Percentiles rank a stretch among this genome's conserved stretches.
Conservation (phyloP, 1,140 invertebrate genomes). For the Pseudomyrmex sp. region DNA sequence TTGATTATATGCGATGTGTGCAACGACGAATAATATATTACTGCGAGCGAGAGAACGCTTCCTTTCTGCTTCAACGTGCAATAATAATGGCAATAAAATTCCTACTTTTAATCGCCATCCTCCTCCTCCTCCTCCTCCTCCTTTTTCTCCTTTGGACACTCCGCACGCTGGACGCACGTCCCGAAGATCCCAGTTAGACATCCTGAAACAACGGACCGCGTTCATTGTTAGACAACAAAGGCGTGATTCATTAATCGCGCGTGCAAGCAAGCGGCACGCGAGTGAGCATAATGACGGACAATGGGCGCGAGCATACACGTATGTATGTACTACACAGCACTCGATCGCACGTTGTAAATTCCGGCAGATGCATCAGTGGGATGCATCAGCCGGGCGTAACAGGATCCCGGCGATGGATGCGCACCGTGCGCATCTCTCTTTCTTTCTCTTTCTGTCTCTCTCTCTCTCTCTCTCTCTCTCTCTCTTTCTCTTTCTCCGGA, state of each 20-base stretch:
- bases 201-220: conserved; percentile 32
- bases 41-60: not conserved
- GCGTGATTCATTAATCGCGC: conserved; percentile 48
- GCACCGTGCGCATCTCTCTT: not conserved
- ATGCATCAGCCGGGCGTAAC: conserved; percentile 21
- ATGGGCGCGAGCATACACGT: conserved; percentile 15
- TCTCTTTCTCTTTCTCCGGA: not conserved
- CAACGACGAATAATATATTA: not conserved
- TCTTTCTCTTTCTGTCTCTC: too few species aligned
- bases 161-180: not conserved
- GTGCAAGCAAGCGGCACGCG: conserved; percentile 40
- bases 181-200: not conserved
- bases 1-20: too few species aligned
- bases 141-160: not conserved
- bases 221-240: conserved; percentile 49
- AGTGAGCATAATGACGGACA: conserved; percentile 47
- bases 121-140: conserved; percentile 6
- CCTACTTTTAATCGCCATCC: conserved; percentile 6
- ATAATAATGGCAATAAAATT: conserved; percentile 52
- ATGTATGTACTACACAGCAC: not conserved
- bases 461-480: too few species aligned
- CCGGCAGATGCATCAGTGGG: conserved; percentile 8
- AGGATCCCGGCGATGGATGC: conserved; percentile 32
- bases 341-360: conserved; percentile 37
- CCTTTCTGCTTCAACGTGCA: conserved; percentile 22